Percentiles rank a stretch among this genome's conserved stretches.
Conservation (phyloP, 1,140 invertebrate genomes). For the Drosophila guanche region DNA sequence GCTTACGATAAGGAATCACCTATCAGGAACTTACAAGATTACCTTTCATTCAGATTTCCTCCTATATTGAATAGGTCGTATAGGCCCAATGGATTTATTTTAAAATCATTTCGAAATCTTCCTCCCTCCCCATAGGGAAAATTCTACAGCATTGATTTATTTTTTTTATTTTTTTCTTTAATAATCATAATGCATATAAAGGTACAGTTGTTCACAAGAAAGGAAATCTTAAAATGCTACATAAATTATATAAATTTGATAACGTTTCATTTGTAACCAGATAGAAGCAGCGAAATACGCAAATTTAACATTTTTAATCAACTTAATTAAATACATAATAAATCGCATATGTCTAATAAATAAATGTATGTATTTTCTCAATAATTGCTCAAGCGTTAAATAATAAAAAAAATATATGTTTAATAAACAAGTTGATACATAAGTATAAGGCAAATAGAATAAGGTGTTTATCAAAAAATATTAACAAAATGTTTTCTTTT, state of each 20-base stretch:
- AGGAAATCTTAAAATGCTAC: slow-evolving; percentile 77
- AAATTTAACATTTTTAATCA: slow-evolving; percentile 77
- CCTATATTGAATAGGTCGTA: no score
- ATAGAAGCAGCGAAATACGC: slow-evolving; percentile 79
- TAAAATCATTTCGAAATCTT: no score
- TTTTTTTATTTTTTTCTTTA: slow-evolving; percentile 66
- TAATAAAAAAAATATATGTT: slow-evolving; percentile 53
- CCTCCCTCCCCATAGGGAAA: no score
- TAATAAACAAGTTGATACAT: slow-evolving; percentile 48
- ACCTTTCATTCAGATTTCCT: no score
- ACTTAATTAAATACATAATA: slow-evolving; percentile 73
- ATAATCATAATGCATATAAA: slow-evolving; percentile 76
- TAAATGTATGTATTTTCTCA: slow-evolving; percentile 70
- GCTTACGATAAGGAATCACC: no score
- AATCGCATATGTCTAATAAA: slow-evolving; percentile 75
- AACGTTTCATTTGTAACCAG: slow-evolving; percentile 55
- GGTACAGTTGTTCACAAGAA: slow-evolving; percentile 82
- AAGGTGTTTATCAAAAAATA: slow-evolving; percentile 73
- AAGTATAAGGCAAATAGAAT: slow-evolving; percentile 67
- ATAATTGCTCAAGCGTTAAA: slow-evolving; percentile 71
- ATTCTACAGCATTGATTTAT: neutral
- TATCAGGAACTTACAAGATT: no score
- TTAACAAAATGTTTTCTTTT: slow-evolving; percentile 59
- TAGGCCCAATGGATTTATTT: no score
- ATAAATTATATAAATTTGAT: slow-evolving; percentile 62